Evolutionary conservation across 1,140 invertebrate species (phyloP), one percentile per base, ranked within the genome.

Genomic region (Leguminivora glycinivorella): DNA sequence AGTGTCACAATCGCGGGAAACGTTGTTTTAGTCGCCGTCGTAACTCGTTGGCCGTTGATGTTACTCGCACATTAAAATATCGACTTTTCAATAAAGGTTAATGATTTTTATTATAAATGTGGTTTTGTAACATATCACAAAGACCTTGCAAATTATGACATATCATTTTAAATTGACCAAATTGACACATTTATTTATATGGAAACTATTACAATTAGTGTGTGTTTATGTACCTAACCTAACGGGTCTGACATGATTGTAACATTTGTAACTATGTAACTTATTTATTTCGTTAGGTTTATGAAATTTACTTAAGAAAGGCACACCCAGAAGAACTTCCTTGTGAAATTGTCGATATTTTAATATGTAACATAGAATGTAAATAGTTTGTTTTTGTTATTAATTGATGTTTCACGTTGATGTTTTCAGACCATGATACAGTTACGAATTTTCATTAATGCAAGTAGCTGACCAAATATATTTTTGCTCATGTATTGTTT

Each of bases 351-450:
- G 83, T 88, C 82, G 88, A 88, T 90, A 88, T 87, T 87, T 85
- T 87, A 85, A 85, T 76, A 66, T 80, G 75, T 83, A 75, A 22
- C 47, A 63, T 67, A 58, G 63, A 38, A 71, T 89, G 87, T 89
- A 90, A 79, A 90, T 90, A 90, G 82, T 84, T 82, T 87, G 84
- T 85, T 90, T 87, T 88, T 88, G 87, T 90, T 89, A 82, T 77
- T 81, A 78, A 79, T 87, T 87, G 83, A 87, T 89, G 85, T 90
- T 87, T 85, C 79, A 79, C 81, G 85, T 89, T 86, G 78, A 86
- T 85, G 85, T 89, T 84, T 76, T 79, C 75, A 81, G 72, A 77
- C 78, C 75, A 81, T 76, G 78, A 66, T 73, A 73, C 63, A 63
- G 71, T 72, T 72, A 72, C 69, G 58, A 38, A 70, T 47, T 31